Conservation (phyloP, 2,888 invertebrate species). For the Ypsolopha sequella region DNA sequence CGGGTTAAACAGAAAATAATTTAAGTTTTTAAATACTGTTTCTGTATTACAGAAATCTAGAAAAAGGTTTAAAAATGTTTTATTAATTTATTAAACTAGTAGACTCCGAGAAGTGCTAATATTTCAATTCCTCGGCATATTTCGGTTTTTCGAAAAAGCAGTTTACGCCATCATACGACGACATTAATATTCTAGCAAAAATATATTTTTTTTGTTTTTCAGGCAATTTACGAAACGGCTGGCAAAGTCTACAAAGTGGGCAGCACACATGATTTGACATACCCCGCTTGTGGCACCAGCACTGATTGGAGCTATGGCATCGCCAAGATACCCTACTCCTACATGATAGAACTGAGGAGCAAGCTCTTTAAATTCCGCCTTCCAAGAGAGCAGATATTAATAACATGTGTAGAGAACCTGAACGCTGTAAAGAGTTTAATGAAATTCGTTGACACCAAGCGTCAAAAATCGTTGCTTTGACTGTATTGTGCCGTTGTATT, state of each 20-base stretch:
- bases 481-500: too few species aligned
- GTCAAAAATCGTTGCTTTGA: background rate
- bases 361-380: constrained; percentile 42
- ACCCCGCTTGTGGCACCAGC: constrained; percentile 54
- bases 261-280: constrained; percentile 53
- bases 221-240: constrained; percentile 49
- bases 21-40: too few species aligned
- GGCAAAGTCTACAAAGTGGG: constrained; percentile 56
- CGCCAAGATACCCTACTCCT: constrained; percentile 56
- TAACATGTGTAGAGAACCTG: constrained; percentile 46
- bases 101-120: too few species aligned
- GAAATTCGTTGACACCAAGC: constrained; percentile 38
- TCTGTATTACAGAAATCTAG: too few species aligned
- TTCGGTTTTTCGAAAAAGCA: too few species aligned
- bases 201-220: constrained; percentile 15
- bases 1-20: too few species aligned
- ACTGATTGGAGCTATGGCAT: constrained; percentile 57
- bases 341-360: constrained; percentile 54
- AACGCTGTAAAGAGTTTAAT: constrained; percentile 42
- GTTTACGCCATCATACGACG: too few species aligned
- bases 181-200: too few species aligned
- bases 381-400: constrained; percentile 46
- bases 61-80: too few species aligned
- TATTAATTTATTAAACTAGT: too few species aligned
- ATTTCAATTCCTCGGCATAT: too few species aligned